Base-by-base conservation (phyloP, 2,113 vertebrate genomes). In the Etheostoma cragini region DNA sequence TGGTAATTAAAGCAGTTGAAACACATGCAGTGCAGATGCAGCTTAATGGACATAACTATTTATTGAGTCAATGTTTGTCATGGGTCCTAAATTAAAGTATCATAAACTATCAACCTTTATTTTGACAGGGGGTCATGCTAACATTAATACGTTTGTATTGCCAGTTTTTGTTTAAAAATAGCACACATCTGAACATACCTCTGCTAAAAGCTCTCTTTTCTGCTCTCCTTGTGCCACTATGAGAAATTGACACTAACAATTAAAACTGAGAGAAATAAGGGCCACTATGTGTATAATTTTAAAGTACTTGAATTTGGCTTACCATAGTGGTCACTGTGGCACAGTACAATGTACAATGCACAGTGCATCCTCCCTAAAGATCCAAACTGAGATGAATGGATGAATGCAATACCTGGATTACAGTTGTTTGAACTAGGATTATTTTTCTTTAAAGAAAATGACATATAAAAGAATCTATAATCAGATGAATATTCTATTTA, bases 1-100 rank as follows among this genome's bases (percentile, higher is more conserved):
- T 24, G 22, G 62, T 74, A 70, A 80, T 87, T 81, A 83, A 66
- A 81, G 13, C 26, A 52, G 38, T 15, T 50, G 33, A 30, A 67
- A 61, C 60, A 26, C 21, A 42, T 42, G 38, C 10, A 42, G 8
- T 8, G 1, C 35, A 38, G 38, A 11, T 42, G 38, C 38, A 42
- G 8, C 38, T 42, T 11, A 11, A 42, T 42, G 10, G 38, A 42
- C 8, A 2, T 2, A 42, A 42, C 8, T 42, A 42, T 42, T 42
- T 42, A 42, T 11, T 42, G 38, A 42, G 38, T 42, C 2, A 11
- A 42, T 42, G 8, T 10, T 11, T 42, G 38, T 42, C 38, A 42
- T 38, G 8, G 38, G 38, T 38, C 38, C 38, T 38, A 38, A 38
- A 10, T 38, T 38, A 38, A 38, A 38, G 35, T 38, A 42, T 42